Evolutionary conservation across 2,797 vertebrate genomes (phyloP).

Genomic region (Astyanax mexicanus): DNA sequence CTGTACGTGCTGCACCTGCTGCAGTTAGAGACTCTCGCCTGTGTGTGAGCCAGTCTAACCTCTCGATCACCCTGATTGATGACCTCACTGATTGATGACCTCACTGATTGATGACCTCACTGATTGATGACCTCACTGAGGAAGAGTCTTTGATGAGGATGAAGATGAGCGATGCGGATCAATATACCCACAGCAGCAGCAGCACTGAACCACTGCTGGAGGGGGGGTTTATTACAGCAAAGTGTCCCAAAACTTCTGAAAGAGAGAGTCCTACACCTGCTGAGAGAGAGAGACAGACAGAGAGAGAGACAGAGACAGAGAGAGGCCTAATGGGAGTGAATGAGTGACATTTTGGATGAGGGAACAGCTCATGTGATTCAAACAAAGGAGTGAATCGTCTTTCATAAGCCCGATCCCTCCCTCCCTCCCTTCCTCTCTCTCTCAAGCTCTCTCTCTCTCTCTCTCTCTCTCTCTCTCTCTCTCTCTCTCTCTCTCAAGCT

Average conservation of each 20-base stretch:
- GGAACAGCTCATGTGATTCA: slow-evolving; percentile 18
- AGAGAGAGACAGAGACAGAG: background rate
- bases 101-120: background rate
- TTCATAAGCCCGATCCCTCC: slow-evolving; percentile 4
- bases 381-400: slow-evolving; percentile 25
- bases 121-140: background rate
- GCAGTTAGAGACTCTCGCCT: background rate
- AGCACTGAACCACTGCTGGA: too few relatives aligned
- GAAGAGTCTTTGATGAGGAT: background rate
- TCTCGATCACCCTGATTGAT: too few relatives aligned
- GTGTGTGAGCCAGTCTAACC: too few relatives aligned
- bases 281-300: background rate
- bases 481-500: slow-evolving; percentile 6
- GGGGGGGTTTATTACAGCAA: background rate
- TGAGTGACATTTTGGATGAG: background rate
- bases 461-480: slow-evolving; percentile 15
- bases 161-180: too few relatives aligned
- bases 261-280: slow-evolving; percentile 1
- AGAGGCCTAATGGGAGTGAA: background rate
- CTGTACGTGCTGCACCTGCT: slow-evolving; percentile 28
- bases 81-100: too few relatives aligned
- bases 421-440: background rate
- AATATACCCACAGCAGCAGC: too few relatives aligned
- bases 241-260: background rate
- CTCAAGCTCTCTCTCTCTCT: background rate